Evolutionary conservation across 2,113 vertebrate genomes (phyloP).

Genomic region (Chionomys nivalis): DNA sequence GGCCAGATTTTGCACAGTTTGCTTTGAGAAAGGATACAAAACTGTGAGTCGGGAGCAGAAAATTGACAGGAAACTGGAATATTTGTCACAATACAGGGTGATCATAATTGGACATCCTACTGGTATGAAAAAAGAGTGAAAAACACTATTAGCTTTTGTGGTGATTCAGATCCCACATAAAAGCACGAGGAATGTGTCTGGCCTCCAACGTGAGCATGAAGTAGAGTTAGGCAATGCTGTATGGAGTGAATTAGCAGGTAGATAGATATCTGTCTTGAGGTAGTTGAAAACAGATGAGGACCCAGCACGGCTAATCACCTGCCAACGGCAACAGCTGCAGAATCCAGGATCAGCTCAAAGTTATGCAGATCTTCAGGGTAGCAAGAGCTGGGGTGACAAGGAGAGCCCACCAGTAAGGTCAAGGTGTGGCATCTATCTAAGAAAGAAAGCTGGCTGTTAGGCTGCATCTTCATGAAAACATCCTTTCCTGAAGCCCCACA

Average conservation of each 20-base stretch:
- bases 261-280: background rate
- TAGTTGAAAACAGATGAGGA: background rate
- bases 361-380: background rate
- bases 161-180: background rate
- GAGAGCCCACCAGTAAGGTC: background rate
- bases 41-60: background rate
- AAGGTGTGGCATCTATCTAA: background rate
- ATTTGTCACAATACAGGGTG: background rate
- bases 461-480: background rate
- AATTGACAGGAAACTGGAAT: background rate
- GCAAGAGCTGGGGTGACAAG: background rate
- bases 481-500: rapidly evolving
- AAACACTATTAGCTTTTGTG: background rate
- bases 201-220: background rate
- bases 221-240: background rate
- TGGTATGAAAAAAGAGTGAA: background rate
- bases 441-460: background rate
- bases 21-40: background rate
- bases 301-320: background rate
- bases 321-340: background rate
- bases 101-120: background rate
- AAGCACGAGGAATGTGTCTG: background rate
- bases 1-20: background rate
- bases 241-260: background rate
- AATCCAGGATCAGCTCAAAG: background rate